Evolutionary conservation across 2,888 invertebrate genomes (phyloP), one percentile per base, ranked within the genome.

Genomic region (Trachelus iudaicus): DNA sequence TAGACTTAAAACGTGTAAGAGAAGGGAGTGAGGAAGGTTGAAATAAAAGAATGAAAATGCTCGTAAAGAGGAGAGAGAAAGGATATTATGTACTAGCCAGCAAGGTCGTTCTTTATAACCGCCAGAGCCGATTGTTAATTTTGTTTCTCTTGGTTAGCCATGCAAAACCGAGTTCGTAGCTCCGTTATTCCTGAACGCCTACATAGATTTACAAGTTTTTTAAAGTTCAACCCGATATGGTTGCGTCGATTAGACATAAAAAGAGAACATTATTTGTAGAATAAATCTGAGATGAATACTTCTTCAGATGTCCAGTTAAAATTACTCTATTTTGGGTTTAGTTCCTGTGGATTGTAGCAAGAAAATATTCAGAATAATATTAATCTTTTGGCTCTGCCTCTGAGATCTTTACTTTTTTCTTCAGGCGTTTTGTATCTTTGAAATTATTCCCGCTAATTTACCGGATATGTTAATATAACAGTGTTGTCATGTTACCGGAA

Each of bases 91-190:
- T 69, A 73, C 68, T 75, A 76, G 56, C 75, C 69, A 73, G 76
- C 76, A 79, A 80, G 75, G 79, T 56, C 56, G 56, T 56, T 56
- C 56, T 56, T 56, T 56, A 56, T 23, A 9, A 56, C 56, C 9
- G 56, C 56, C 56, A 23, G 56, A 56, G 2, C 56, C 56, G 56
- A 56, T 56, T 56, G 56, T 56, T 56, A 56, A 56, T 56, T 23
- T 56, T 23, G 56, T 56, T 89, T 87, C 83, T 88, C 88, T 89
- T 89, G 88, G 84, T 84, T 85, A 85, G 82, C 89, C 88, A 88
- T 83, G 88, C 86, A 81, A 81, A 78, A 85, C 85, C 23, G 23
- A 56, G 56, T 56, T 56, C 9, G 56, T 23, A 56, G 23, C 23
- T 56, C 56, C 56, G 56, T 56, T 56, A 56, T 56, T 56, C 56